Percentiles rank a stretch among this genome's conserved stretches.
Conservation (phyloP, 2,113 vertebrate species). For the Psittacula cyanocephala region DNA sequence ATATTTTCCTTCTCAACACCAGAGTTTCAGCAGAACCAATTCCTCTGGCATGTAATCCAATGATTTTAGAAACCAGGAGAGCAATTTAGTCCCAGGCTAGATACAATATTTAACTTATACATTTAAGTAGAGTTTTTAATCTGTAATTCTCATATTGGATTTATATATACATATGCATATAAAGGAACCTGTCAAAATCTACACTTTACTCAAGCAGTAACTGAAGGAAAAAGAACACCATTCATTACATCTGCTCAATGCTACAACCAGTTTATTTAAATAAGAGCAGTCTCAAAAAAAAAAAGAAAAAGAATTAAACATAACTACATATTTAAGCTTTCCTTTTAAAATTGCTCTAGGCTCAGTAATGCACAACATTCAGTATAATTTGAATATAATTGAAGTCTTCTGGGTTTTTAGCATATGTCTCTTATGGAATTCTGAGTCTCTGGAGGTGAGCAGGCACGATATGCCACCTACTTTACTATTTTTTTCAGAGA, state of each 20-base stretch:
- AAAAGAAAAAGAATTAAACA: not conserved
- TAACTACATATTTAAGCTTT: not conserved
- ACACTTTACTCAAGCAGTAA: not conserved
- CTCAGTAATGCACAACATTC: not conserved
- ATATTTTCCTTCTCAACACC: not conserved
- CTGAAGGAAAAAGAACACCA: not conserved
- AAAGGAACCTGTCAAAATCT: not conserved
- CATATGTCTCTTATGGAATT: not conserved
- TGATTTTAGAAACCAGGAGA: not conserved
- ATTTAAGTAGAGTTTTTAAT: not conserved
- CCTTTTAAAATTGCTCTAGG: not conserved
- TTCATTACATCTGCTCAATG: not conserved
- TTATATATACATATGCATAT: no score
- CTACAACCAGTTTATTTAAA: not conserved
- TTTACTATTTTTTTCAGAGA: not conserved
- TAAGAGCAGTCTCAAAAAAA: not conserved
- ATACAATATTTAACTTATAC: not conserved
- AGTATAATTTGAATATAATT: not conserved
- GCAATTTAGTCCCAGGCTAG: not conserved
- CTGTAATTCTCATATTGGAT: not conserved
- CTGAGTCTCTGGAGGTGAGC: not conserved
- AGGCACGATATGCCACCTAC: not conserved
- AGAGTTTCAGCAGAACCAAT: not conserved
- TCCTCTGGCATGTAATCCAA: not conserved
- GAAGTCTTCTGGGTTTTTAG: not conserved